A percentile compares a stretch with the other conserved stretches of the same genome.
These are phyloP conservation scores for Falco berigora DNA, from an alignment of 2,797 vertebrate genomes.

Conservation along the genomic window DNA sequence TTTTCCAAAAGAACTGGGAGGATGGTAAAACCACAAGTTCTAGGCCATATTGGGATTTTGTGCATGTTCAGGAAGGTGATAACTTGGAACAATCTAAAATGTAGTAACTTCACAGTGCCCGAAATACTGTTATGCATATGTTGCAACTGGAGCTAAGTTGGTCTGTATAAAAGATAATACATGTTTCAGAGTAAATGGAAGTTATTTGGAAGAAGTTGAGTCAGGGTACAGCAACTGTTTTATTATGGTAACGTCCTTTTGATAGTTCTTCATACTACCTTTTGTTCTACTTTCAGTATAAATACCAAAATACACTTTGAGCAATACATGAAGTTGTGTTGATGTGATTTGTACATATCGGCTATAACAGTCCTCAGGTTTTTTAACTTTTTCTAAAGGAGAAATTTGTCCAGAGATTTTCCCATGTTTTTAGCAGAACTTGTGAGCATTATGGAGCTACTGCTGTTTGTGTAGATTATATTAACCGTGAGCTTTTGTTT, in stretches of 20 bases:
- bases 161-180: not conserved
- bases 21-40: not conserved
- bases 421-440: not conserved
- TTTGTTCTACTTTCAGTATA: not conserved
- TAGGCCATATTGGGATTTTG: not conserved
- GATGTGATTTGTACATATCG: not conserved
- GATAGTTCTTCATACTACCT: not conserved
- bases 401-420: not conserved
- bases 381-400: not conserved
- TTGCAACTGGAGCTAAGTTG: not conserved
- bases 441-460: not conserved
- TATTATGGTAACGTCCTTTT: not conserved
- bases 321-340: not conserved
- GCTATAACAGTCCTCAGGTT: not conserved
- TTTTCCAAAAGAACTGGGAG: not conserved
- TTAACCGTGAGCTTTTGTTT: not conserved
- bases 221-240: not conserved
- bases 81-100: not conserved
- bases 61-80: not conserved
- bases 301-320: not conserved
- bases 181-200: not conserved
- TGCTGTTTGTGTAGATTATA: not conserved
- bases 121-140: not conserved
- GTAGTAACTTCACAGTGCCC: not conserved
- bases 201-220: not conserved